Percentiles rank a stretch among this genome's conserved stretches.
Conservation (phyloP, 2,888 invertebrate species). For the Volucella zonaria region DNA sequence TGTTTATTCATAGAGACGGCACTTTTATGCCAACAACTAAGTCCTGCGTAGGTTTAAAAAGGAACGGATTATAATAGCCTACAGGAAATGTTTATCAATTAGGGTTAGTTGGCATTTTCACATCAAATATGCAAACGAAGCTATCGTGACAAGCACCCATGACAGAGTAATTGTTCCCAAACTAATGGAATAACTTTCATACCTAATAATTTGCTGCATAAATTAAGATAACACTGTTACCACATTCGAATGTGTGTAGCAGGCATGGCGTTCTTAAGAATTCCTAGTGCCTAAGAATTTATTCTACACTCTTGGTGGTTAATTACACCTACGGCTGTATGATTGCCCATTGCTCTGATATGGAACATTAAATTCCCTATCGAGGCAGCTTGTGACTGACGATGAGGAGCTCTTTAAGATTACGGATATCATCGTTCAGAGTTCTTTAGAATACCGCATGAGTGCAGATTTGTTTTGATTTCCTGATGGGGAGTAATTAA, state of each 20-base stretch:
- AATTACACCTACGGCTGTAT: slow-evolving; percentile 33
- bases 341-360: slow-evolving; percentile 15
- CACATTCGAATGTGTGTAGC: no score
- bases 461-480: background rate
- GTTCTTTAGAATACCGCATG: background rate
- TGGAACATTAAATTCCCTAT: slow-evolving; percentile 11
- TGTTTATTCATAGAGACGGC: background rate
- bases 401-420: background rate
- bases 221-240: slow-evolving; percentile 31
- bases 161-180: slow-evolving; percentile 47
- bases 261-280: background rate
- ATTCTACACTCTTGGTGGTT: slow-evolving; percentile 10
- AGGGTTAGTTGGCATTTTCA: slow-evolving; percentile 41
- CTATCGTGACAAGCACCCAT: slow-evolving; percentile 49
- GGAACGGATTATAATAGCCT: slow-evolving; percentile 6
- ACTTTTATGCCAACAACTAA: background rate
- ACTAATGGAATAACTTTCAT: slow-evolving; percentile 57
- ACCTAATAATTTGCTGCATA: slow-evolving; percentile 50
- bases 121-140: slow-evolving; percentile 56
- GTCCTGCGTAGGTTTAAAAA: slow-evolving; percentile 1
- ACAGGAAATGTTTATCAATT: slow-evolving; percentile 42
- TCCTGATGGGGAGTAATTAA: no score
- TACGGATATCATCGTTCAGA: background rate
- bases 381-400: background rate
- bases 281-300: slow-evolving; percentile 9